Base-by-base conservation (phyloP, 2,888 invertebrate genomes). In the Plagiodera versicolora region DNA sequence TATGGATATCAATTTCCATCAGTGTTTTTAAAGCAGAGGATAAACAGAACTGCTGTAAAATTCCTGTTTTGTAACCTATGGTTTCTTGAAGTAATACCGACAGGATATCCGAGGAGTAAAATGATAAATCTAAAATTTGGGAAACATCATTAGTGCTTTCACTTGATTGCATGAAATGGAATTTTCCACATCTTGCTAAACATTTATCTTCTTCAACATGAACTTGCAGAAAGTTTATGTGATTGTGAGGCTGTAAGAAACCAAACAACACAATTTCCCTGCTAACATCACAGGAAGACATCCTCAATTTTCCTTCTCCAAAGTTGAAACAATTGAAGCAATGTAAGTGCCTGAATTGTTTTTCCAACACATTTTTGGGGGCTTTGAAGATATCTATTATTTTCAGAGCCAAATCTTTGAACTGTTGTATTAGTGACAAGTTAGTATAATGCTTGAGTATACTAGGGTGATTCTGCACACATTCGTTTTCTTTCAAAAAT, bases 351-450 rank as follows among this genome's bases (percentile, higher is more conserved):
- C 82, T 83, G 67, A 91, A 89, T 72, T 87, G 84, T 65, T 83
- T 82, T 3, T 85, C 84, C 47, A 91, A 83, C 55, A 87, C 85
- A 72, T 84, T 84, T 66, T 87, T 85, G 4, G 87, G 85, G 19
- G 86, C 83, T 69, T 86, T 83, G 78, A 92, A 92, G 5, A 92
- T 85, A 55, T 84, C 81, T n/a, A 83, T 81, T 18, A 94, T 83
- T 1, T 87, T 83, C 56, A 82, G 79, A 67, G 87, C 87, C 65
- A 95, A 81, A 75, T 85, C 85, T 47, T 86, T 86, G 72, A 92
- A 90, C 67, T 94, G 90, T 74, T 95, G 94, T 9, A 94, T 83
- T 52, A 96, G 81, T 1, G 96, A 96, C 67, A 86, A 87, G 60
- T 87, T 86, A 63, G 85, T 85, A 74, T 90, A 87, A 69, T 91